Percentiles rank a stretch among this genome's conserved stretches.
phyloP scores from a whole-genome alignment of 1,140 invertebrate species.

The Lordiphosa mommai region DNA sequence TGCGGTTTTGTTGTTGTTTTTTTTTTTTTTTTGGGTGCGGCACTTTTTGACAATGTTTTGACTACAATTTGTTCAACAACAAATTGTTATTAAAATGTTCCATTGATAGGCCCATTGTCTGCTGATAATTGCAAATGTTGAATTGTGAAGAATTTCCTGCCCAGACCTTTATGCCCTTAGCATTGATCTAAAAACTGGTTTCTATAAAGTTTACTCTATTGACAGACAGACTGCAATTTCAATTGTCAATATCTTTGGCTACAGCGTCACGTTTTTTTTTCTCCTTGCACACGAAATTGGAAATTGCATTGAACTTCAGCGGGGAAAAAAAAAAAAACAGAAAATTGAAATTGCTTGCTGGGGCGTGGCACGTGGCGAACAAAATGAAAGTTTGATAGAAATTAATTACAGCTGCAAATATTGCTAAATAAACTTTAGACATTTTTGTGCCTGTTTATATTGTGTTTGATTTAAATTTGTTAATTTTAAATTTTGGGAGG shows the following conservation, averaged over 20 bases:
- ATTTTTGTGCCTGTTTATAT: not conserved
- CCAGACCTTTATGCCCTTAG: slow-evolving; percentile 9
- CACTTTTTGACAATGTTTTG: slow-evolving; percentile 49
- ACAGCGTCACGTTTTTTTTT: slow-evolving; percentile 57
- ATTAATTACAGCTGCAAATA: no score
- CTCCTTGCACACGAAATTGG: slow-evolving; percentile 3
- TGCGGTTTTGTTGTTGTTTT: slow-evolving; percentile 44
- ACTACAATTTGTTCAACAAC: slow-evolving; percentile 59
- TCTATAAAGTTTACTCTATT: not conserved
- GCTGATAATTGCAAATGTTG: slow-evolving; percentile 25
- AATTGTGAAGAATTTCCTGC: not conserved
- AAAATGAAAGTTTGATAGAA: no score
- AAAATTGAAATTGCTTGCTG: slow-evolving; percentile 19
- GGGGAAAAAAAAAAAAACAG: slow-evolving; percentile 13
- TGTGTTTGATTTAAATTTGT: no score
- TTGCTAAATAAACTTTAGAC: no score
- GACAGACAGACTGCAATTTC: slow-evolving; percentile 55
- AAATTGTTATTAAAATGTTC: slow-evolving; percentile 59
- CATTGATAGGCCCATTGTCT: slow-evolving; percentile 49
- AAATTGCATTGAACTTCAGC: slow-evolving; percentile 40
- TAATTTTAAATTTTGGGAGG: no score
- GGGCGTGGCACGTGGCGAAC: slow-evolving; percentile 9
- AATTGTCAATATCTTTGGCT: slow-evolving; percentile 63
- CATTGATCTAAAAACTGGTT: slow-evolving; percentile 8
- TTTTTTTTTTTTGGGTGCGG: slow-evolving; percentile 59